A percentile compares a stretch with the other conserved stretches of the same genome.
phyloP scores from a whole-genome alignment of 1,140 invertebrate species.

The Monomorium pharaonis region DNA sequence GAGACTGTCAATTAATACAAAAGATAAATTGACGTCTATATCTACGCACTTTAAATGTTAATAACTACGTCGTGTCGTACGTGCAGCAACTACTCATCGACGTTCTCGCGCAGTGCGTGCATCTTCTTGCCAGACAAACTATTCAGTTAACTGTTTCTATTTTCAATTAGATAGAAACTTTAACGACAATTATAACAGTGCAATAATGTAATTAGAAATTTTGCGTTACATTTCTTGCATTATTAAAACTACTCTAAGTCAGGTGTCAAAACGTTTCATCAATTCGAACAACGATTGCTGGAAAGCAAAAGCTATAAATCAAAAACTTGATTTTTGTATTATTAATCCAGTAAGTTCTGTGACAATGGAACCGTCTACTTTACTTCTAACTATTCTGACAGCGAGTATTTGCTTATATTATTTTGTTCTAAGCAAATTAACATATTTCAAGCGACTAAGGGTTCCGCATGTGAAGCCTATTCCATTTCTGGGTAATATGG shows the following conservation, averaged over 20 bases:
- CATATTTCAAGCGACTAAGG: background rate
- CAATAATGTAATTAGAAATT: background rate
- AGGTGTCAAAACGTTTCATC: background rate
- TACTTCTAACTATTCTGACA: background rate
- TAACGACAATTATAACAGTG: background rate
- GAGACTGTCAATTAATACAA: background rate
- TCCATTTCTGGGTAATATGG: conserved; percentile 46
- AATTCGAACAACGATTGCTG: no score
- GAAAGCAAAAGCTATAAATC: background rate
- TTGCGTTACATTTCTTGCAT: background rate
- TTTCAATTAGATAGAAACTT: background rate
- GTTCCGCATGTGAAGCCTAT: background rate
- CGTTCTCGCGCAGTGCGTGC: background rate
- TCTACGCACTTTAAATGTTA: background rate
- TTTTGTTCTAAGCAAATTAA: background rate
- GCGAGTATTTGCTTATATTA: background rate
- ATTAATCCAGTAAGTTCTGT: background rate
- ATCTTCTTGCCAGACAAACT: background rate
- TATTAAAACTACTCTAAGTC: background rate
- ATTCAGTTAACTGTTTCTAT: background rate
- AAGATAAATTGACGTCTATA: background rate
- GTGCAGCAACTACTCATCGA: background rate
- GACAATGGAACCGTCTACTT: background rate
- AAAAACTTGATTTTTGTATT: background rate
- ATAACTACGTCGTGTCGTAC: no score